These are phyloP conservation scores for Caenorhabditis panamensis DNA, from an alignment of 2,888 invertebrate genomes.

Conservation along the genomic window DNA sequence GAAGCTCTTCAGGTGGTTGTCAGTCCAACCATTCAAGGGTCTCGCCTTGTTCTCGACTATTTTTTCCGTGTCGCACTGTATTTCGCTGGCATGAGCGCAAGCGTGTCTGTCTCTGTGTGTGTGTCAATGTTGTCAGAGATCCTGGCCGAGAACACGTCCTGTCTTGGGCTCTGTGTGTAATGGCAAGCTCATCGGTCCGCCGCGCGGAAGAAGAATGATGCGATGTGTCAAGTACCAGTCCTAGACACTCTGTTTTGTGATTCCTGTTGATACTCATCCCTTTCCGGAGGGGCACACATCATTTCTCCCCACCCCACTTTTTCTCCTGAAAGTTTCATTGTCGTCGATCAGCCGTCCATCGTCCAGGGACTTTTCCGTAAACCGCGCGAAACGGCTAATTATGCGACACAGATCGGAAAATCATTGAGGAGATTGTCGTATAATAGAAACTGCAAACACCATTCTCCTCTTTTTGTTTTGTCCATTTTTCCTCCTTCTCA, in stretches of 20 bases:
- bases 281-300: slow-evolving; percentile 13
- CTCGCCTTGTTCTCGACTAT: slow-evolving; percentile 57
- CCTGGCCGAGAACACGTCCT: slow-evolving; percentile 56
- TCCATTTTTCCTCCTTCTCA: slow-evolving; percentile 19
- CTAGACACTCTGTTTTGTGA: slow-evolving; percentile 35
- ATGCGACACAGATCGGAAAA: slow-evolving; percentile 61
- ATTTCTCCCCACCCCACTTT: slow-evolving; percentile 19
- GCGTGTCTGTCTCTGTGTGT: slow-evolving; percentile 39
- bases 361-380: slow-evolving; percentile 54
- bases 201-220: slow-evolving; percentile 48
- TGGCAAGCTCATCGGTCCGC: slow-evolving; percentile 60
- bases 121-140: slow-evolving; percentile 59
- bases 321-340: slow-evolving; percentile 34
- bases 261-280: slow-evolving; percentile 41
- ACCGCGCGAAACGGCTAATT: slow-evolving; percentile 60
- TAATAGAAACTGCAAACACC: slow-evolving; percentile 59
- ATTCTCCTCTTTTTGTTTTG: slow-evolving; percentile 35
- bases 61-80: slow-evolving; percentile 22
- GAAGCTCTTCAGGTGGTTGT: slow-evolving; percentile 49
- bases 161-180: slow-evolving; percentile 49
- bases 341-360: slow-evolving; percentile 10
- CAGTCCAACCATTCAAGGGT: slow-evolving; percentile 57
- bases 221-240: slow-evolving; percentile 61
- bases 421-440: slow-evolving; percentile 50
- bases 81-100: slow-evolving; percentile 21